Conservation (phyloP, 2,888 invertebrate species). For the Eugnorisma glareosa region DNA sequence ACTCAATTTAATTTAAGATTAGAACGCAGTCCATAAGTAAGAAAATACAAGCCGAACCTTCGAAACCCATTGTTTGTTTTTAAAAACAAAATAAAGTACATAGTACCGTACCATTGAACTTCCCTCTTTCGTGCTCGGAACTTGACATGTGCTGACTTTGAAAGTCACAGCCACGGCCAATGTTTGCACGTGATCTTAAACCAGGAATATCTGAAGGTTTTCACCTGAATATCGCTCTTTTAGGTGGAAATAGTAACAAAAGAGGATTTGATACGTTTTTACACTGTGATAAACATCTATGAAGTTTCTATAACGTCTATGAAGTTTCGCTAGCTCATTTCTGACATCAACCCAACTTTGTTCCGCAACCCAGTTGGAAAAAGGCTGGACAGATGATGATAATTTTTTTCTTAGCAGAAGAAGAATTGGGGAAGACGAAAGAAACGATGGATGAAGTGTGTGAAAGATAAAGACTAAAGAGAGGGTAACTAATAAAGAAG, state of each 20-base stretch:
- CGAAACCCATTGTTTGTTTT: not conserved
- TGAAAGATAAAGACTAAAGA: too few species aligned
- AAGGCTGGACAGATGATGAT: too few species aligned
- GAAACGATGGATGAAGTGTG: too few species aligned
- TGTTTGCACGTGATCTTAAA: constrained; percentile 24
- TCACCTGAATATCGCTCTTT: not conserved
- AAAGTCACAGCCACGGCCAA: constrained; percentile 32
- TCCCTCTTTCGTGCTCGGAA: not conserved
- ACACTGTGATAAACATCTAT: not conserved
- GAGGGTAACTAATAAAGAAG: too few species aligned
- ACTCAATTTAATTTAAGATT: not conserved
- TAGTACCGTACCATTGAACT: constrained; percentile 23
- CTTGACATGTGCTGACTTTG: constrained; percentile 20
- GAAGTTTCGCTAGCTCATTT: not conserved
- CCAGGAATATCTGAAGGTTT: not conserved
- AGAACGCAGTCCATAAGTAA: not conserved
- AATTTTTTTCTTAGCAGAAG: too few species aligned
- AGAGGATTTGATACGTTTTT: not conserved
- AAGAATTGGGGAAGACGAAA: too few species aligned
- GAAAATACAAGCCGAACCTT: not conserved
- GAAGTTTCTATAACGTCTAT: not conserved
- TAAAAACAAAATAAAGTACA: not conserved
- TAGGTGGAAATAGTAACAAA: not conserved
- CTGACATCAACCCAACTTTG: too few species aligned
- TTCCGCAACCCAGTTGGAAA: too few species aligned